A percentile compares a stretch with the other conserved stretches of the same genome.
Conservation (phyloP, 2,797 vertebrate species). For the Diplodus puntazzo region DNA sequence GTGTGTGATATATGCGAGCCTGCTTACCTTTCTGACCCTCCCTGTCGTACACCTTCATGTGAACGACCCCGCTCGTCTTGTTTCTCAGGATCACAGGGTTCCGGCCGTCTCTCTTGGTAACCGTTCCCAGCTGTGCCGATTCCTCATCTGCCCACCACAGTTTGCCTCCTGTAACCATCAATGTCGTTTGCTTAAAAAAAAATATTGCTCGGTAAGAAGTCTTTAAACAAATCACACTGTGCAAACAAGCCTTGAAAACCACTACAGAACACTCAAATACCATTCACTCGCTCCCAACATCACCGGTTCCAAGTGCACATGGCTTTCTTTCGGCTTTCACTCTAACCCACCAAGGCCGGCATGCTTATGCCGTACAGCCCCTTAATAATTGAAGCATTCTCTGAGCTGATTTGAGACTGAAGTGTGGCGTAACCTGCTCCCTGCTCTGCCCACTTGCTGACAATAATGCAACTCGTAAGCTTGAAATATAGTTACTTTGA, state of each 20-base stretch:
- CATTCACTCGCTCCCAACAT: constrained; percentile 6
- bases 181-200: constrained; percentile 8
- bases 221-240: neutral
- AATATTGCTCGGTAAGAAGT: neutral
- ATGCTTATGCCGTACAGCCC: constrained; percentile 33
- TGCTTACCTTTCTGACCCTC: constrained; percentile 93
- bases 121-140: constrained; percentile 92
- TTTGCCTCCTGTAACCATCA: constrained; percentile 89
- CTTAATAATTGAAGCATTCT: constrained; percentile 60
- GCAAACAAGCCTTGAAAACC: constrained; percentile 33
- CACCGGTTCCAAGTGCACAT: constrained; percentile 29
- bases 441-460: constrained; percentile 19
- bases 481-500: constrained; percentile 30
- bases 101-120: constrained; percentile 94
- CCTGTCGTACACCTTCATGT: constrained; percentile 97
- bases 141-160: constrained; percentile 99
- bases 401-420: constrained; percentile 60
- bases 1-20: neutral
- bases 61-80: constrained; percentile 94
- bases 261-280: constrained; percentile 18
- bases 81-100: constrained; percentile 90
- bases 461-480: constrained; percentile 33
- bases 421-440: constrained; percentile 28
- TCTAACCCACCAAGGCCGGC: constrained; percentile 45
- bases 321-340: constrained; percentile 29